These are phyloP conservation scores for Acanthis flammea DNA, from an alignment of 2,797 vertebrate genomes.

Conservation along the genomic window DNA sequence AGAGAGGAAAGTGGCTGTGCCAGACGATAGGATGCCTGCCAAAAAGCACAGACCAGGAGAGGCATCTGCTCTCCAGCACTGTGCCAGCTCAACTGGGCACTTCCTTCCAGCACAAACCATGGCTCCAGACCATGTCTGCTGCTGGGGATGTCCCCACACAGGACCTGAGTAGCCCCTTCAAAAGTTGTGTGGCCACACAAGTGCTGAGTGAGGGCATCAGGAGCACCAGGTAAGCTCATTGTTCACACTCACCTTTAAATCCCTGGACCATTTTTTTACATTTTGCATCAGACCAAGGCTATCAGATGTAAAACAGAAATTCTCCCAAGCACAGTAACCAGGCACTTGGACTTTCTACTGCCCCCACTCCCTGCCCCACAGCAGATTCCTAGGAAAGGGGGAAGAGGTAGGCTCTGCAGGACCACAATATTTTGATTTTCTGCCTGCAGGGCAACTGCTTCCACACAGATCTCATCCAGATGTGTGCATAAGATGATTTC, in stretches of 20 bases:
- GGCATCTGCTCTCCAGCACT: neutral
- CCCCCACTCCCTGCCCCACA: neutral
- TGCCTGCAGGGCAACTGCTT: neutral
- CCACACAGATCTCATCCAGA: neutral
- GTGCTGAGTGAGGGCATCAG: neutral
- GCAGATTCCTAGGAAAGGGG: neutral
- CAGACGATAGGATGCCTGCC: rapidly evolving
- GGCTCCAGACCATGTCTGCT: neutral
- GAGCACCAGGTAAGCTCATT: neutral
- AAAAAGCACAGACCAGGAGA: neutral
- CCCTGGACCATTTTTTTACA: neutral
- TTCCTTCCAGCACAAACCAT: neutral
- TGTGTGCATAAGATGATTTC: neutral
- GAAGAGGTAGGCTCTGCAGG: neutral
- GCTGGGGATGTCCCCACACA: neutral
- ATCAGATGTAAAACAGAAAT: neutral
- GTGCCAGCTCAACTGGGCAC: rapidly evolving
- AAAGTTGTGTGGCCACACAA: neutral
- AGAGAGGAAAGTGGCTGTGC: neutral
- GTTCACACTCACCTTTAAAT: neutral
- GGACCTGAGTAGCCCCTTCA: neutral
- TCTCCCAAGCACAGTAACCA: neutral
- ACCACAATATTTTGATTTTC: neutral
- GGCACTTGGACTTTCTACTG: neutral
- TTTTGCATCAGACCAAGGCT: neutral